phyloP scores from a whole-genome alignment of 2,888 invertebrate genomes.

The Crocallis elinguaria region DNA sequence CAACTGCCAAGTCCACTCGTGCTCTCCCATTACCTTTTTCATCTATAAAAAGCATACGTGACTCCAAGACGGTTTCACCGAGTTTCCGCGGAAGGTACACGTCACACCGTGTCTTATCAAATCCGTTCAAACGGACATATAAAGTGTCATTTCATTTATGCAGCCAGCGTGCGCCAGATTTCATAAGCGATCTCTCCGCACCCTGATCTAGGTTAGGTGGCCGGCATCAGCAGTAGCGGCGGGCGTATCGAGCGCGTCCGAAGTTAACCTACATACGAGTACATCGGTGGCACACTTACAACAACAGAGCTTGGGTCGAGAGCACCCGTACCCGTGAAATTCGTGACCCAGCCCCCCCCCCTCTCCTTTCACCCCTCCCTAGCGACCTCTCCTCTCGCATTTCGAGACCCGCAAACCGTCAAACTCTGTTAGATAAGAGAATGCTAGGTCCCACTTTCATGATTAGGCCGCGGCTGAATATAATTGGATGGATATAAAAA shows the following conservation, averaged over 20 bases:
- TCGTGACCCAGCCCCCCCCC: constrained; percentile 66
- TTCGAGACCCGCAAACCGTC: constrained; percentile 48
- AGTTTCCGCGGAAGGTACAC: constrained; percentile 29
- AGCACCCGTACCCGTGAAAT: constrained; percentile 74
- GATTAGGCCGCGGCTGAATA: constrained; percentile 35
- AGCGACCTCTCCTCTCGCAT: constrained; percentile 54
- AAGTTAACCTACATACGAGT: constrained; percentile 77
- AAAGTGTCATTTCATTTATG: constrained; percentile 74
- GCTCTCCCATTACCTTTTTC: constrained; percentile 24
- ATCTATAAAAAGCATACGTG: constrained; percentile 31
- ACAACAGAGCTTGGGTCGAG: constrained; percentile 72
- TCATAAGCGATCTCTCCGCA: constrained; percentile 84
- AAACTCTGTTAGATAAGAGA: constrained; percentile 63
- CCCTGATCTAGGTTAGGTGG: constrained; percentile 85
- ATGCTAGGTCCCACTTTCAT: constrained; percentile 47
- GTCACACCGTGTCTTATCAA: constrained; percentile 45
- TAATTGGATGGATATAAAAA: constrained; percentile 28
- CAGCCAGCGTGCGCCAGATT: constrained; percentile 80
- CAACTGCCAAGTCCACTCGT: background rate
- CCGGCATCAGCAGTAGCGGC: constrained; percentile 75
- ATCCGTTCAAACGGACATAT: constrained; percentile 61
- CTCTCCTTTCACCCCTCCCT: constrained; percentile 43
- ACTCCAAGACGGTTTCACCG: constrained; percentile 30
- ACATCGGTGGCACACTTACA: constrained; percentile 73
- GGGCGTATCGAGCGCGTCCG: constrained; percentile 82